Evolutionary conservation across 2,113 vertebrate genomes (phyloP).

Genomic region (Sphaerodactylus townsendi): DNA sequence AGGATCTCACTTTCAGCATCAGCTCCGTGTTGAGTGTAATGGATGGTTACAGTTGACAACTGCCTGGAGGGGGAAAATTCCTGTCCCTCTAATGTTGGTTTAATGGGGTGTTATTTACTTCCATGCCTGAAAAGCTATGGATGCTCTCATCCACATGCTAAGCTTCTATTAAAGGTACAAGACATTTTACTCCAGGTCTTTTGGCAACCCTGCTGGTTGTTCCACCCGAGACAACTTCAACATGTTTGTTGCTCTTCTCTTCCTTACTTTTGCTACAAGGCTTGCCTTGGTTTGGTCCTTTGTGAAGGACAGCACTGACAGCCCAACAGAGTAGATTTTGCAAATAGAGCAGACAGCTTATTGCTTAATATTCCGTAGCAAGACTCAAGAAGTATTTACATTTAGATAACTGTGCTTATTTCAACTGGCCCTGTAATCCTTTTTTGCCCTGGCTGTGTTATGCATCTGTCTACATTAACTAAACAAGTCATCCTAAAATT

Average conservation of each 20-base stretch:
- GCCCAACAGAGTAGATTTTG: not conserved
- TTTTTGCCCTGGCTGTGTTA: not conserved
- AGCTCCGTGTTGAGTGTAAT: not conserved
- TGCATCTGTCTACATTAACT: conserved; percentile 44
- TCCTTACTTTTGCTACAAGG: not conserved
- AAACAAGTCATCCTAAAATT: conserved; percentile 48
- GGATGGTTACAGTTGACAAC: not conserved
- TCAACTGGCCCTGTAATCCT: conserved; percentile 24
- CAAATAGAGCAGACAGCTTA: not conserved
- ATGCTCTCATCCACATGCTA: too few relatives aligned
- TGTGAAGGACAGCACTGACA: not conserved
- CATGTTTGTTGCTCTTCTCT: not conserved
- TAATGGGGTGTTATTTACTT: too few relatives aligned
- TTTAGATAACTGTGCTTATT: conserved; percentile 56
- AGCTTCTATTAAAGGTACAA: too few relatives aligned
- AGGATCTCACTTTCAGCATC: not conserved
- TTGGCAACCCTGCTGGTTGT: too few relatives aligned
- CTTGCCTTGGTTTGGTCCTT: conserved; percentile 22
- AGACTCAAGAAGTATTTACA: conserved; percentile 48
- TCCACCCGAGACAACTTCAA: not conserved
- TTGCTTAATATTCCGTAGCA: conserved; percentile 36
- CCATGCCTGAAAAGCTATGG: too few relatives aligned
- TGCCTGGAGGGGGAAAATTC: too few relatives aligned
- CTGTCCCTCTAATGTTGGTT: too few relatives aligned
- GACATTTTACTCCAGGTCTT: too few relatives aligned